Evolutionary conservation across 2,888 invertebrate genomes (phyloP).

Genomic region (Cyaniris semiargus): DNA sequence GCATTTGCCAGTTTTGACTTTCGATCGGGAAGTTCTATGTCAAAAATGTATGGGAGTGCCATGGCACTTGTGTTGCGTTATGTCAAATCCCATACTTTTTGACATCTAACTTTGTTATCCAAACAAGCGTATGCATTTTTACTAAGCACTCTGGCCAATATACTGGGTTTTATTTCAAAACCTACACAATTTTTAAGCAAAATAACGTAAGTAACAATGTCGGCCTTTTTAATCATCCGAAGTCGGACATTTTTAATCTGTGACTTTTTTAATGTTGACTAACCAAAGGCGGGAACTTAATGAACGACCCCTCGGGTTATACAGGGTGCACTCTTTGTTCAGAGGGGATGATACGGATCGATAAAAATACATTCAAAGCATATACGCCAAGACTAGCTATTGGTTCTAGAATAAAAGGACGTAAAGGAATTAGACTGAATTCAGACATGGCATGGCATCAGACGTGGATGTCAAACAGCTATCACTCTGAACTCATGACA

Average conservation of each 20-base stretch:
- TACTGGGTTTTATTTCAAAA: neutral
- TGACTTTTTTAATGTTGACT: conserved; percentile 20
- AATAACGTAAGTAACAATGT: conserved; percentile 1
- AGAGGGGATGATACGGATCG: conserved; percentile 4
- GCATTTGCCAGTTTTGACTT: too few species aligned
- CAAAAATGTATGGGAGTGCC: too few species aligned
- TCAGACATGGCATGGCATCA: neutral
- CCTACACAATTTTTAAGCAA: neutral
- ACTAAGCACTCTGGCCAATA: neutral
- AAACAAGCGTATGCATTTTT: too few species aligned
- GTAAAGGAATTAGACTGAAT: conserved; percentile 15
- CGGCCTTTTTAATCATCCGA: neutral
- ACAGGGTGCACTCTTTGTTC: conserved; percentile 27
- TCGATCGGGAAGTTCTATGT: too few species aligned
- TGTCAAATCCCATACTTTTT: too few species aligned
- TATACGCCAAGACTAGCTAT: neutral
- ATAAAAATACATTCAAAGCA: neutral
- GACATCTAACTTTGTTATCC: too few species aligned
- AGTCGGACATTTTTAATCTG: conserved; percentile 19
- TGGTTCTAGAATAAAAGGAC: neutral
- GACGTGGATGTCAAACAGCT: too few species aligned
- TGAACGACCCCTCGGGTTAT: conserved; percentile 26
- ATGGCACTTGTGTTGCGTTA: too few species aligned
- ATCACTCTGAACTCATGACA: too few species aligned
- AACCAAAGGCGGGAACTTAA: conserved; percentile 10